Percentiles rank a stretch among this genome's conserved stretches.
These are phyloP conservation scores for Caenorhabditis sinica DNA, from an alignment of 2,888 invertebrate species.

Conservation along the genomic window DNA sequence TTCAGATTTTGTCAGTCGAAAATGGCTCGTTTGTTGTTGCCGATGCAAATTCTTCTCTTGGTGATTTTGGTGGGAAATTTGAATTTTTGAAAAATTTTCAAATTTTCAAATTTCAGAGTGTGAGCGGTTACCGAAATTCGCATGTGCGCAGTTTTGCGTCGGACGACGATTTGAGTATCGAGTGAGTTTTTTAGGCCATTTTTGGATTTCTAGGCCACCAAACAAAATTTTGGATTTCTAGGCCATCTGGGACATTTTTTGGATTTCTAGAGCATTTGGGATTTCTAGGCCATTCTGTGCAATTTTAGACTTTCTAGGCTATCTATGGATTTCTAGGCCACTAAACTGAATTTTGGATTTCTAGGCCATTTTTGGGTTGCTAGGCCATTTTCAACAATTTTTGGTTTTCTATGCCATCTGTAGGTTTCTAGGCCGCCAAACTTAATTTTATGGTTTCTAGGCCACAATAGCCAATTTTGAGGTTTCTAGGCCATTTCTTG, in stretches of 20 bases:
- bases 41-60: not conserved
- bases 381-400: not conserved
- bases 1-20: not conserved
- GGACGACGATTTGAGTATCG: constrained; percentile 37
- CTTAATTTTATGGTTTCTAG: not conserved
- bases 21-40: not conserved
- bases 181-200: constrained; percentile 42
- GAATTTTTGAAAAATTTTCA: not conserved
- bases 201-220: not conserved
- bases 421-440: not conserved
- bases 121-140: not conserved
- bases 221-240: not conserved
- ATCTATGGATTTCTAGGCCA: not conserved
- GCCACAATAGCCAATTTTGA: not conserved
- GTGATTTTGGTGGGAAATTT: constrained; percentile 10
- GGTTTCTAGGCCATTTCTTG: not conserved
- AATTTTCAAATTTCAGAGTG: constrained; percentile 11
- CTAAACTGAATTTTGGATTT: not conserved
- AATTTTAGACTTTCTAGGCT: not conserved
- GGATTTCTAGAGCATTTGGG: not conserved
- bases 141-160: constrained; percentile 28
- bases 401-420: not conserved
- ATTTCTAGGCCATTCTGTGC: not conserved
- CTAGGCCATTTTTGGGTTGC: not conserved
- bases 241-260: not conserved